Conservation (phyloP, 2,888 invertebrate species). For the Luperina testacea region DNA sequence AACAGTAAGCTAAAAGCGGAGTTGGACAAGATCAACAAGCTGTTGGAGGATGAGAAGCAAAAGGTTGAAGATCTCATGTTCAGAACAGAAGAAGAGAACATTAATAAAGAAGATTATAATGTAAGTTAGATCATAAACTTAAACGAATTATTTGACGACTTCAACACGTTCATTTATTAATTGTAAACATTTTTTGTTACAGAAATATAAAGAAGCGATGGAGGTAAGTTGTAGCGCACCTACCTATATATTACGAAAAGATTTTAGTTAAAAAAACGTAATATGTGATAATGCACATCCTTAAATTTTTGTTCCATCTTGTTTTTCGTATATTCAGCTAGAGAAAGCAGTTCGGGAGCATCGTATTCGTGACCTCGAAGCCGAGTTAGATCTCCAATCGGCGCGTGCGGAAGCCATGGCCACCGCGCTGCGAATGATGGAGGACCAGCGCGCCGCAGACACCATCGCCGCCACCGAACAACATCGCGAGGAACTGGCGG, state of each 20-base stretch:
- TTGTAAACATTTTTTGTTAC: conserved; percentile 68
- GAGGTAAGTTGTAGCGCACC: conserved; percentile 76
- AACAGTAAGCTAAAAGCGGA: conserved; percentile 90
- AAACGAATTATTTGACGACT: not conserved
- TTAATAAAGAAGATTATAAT: conserved; percentile 96
- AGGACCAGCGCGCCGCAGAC: conserved; percentile 82
- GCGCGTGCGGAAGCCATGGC: conserved; percentile 84
- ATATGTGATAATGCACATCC: not conserved
- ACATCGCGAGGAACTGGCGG: conserved; percentile 85
- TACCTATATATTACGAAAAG: not conserved
- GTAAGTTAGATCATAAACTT: conserved; percentile 87
- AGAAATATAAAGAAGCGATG: conserved; percentile 88
- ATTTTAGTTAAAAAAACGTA: too few species aligned
- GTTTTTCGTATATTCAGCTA: conserved; percentile 67
- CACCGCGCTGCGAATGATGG: conserved; percentile 77
- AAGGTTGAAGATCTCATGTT: conserved; percentile 97
- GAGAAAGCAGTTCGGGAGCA: conserved; percentile 86
- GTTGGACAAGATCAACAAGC: conserved; percentile 89
- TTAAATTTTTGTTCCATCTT: not conserved
- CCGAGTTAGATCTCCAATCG: conserved; percentile 80
- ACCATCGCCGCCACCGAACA: conserved; percentile 78
- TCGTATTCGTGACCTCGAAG: conserved; percentile 87
- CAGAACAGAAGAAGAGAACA: conserved; percentile 97
- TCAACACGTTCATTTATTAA: not conserved
- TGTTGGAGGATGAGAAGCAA: conserved; percentile 94